Percentiles rank a stretch among this genome's conserved stretches.
Conservation (phyloP, 2,113 vertebrate genomes). For the Crypturellus undulatus region DNA sequence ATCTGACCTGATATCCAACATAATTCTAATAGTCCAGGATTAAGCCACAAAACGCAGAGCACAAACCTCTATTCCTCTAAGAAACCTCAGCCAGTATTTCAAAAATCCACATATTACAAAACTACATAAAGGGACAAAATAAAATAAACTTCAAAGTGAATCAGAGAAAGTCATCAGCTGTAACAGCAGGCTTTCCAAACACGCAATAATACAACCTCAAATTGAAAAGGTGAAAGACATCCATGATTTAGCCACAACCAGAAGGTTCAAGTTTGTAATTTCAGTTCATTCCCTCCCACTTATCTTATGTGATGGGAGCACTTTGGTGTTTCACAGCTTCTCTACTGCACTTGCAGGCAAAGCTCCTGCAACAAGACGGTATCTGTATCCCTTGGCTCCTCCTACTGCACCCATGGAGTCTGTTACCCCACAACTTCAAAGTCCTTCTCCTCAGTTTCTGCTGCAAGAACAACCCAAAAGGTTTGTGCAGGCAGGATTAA, state of each 20-base stretch:
- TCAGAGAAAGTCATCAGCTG: background rate
- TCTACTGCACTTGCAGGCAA: background rate
- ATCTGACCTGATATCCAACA: background rate
- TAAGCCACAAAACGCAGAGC: background rate
- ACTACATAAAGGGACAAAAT: background rate
- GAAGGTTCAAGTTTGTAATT: background rate
- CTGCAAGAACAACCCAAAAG: background rate
- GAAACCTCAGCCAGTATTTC: background rate
- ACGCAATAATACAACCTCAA: background rate
- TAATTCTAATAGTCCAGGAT: background rate
- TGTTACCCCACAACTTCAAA: background rate
- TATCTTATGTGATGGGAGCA: background rate
- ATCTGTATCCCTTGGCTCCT: background rate
- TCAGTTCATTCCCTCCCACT: background rate
- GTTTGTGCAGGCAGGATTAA: background rate
- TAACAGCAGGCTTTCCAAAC: background rate
- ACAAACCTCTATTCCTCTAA: background rate
- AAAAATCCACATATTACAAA: rapidly evolving
- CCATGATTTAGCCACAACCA: background rate
- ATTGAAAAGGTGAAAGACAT: background rate
- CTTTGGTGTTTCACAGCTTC: background rate
- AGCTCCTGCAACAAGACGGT: background rate
- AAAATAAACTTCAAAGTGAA: background rate
- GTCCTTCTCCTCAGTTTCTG: background rate
- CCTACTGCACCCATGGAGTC: background rate